Conservation (phyloP, 2,113 vertebrate genomes). For the Tonatia bakeri region DNA sequence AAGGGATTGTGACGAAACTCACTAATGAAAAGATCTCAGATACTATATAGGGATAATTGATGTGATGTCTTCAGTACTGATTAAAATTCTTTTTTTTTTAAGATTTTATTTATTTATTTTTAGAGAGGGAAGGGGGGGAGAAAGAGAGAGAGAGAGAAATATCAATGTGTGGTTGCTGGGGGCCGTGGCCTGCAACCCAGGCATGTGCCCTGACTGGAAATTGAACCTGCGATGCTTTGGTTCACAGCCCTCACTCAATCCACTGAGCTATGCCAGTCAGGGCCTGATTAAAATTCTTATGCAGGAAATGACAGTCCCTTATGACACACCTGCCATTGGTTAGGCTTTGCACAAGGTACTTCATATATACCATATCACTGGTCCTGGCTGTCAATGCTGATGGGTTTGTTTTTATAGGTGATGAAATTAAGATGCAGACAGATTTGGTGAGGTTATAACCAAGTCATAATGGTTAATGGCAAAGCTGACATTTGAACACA, state of each 20-base stretch:
- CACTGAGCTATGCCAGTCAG: too few species aligned
- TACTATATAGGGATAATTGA: neutral
- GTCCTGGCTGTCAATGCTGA: neutral
- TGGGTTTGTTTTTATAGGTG: neutral
- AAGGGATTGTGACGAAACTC: neutral
- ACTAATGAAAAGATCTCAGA: neutral
- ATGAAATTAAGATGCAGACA: constrained; percentile 15
- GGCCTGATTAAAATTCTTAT: neutral
- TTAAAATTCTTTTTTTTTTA: neutral
- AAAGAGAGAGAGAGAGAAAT: too few species aligned
- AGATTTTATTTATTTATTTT: too few species aligned
- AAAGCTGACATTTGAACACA: neutral
- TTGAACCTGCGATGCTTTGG: too few species aligned
- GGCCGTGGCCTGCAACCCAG: too few species aligned
- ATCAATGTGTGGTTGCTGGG: too few species aligned
- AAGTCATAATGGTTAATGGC: neutral
- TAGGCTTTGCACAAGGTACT: neutral
- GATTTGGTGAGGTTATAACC: neutral
- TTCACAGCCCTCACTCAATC: too few species aligned
- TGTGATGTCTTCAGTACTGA: neutral
- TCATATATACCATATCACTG: neutral
- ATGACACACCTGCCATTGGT: neutral
- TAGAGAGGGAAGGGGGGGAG: too few species aligned
- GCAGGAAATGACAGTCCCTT: neutral
- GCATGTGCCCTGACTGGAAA: too few species aligned